Evolutionary conservation across 1,140 invertebrate genomes (phyloP), one percentile per base, ranked within the genome.

Genomic region (Doryteuthis pealeii): DNA sequence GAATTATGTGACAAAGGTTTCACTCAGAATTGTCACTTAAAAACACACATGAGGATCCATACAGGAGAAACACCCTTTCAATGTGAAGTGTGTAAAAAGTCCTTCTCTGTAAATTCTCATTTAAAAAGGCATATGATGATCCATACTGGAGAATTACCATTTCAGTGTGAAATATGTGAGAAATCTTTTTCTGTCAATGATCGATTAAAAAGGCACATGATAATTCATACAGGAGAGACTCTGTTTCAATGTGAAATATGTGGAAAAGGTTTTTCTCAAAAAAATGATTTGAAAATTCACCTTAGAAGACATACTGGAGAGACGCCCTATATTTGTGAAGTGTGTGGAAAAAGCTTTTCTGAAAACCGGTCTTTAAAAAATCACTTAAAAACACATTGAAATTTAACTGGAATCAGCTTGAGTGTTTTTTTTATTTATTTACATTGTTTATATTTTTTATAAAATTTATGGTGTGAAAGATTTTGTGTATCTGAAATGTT

Each of bases 251-350:
- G 97, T 89, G 91, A 95, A 85, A 93, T 96, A 81, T 99, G 97
- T 89, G 91, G 93, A 18, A 99, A 97, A 88, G 97, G 97, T 67
- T 99, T 99, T 90, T 99, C 99, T 88, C 97, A 99, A 90, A 99
- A 99, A 32, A 69, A 4, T 18, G 4, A n/a, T 15, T 18, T 58
- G 4, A 58, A n/a, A 18, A 58, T 5, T 5, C 54, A 58, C 15
- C 15, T n/a, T n/a, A 58, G 4, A 18, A 58, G 4, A 3, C 54
- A 58, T 58, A 26, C 15, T 18, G 2, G 15, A 58, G 2, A 18
- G 15, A 4, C 15, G 26, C 3, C 26, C 18, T 4, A 58, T 58
- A 3, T n/a, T 58, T 58, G 4, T 58, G 15, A 58, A 18, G 26
- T 58, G 4, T 58, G 45, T 49, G 18, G 45, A 10, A 49, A 49